phyloP scores from a whole-genome alignment of 2,797 vertebrate genomes.

The Darevskia mixta region DNA sequence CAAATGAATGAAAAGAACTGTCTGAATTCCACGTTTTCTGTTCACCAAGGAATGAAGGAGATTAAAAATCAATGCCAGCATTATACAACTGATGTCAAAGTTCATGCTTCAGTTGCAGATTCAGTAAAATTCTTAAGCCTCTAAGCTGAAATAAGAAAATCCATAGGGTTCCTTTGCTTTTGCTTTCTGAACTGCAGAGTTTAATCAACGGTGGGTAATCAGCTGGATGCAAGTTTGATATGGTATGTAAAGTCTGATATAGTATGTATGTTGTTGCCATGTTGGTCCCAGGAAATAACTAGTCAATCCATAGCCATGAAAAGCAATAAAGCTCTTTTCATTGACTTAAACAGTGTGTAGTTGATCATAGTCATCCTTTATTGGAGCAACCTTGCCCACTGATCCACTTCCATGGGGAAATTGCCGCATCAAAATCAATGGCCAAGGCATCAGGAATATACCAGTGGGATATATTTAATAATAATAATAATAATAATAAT shows the following conservation, averaged over 20 bases:
- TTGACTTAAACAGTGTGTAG: neutral
- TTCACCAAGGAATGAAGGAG: neutral
- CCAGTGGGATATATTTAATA: neutral
- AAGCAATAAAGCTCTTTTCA: neutral
- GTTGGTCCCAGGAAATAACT: neutral
- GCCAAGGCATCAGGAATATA: too few species aligned
- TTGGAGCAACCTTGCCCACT: neutral
- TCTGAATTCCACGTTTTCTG: neutral
- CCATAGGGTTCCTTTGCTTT: neutral
- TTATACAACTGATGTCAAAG: neutral
- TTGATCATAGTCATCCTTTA: neutral
- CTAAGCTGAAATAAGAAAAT: slow-evolving; percentile 5
- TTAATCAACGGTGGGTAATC: slow-evolving; percentile 18
- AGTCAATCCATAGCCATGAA: neutral
- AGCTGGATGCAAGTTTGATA: neutral
- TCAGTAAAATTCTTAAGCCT: slow-evolving; percentile 3
- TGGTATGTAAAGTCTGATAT: neutral
- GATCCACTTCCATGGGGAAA: neutral
- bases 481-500: too few species aligned
- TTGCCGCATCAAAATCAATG: neutral
- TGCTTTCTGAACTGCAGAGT: neutral
- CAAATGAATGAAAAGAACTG: neutral
- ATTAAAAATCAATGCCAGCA: slow-evolving; percentile 23
- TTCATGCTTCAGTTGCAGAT: neutral
- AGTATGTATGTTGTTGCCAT: neutral